These are phyloP conservation scores for Gavialis gangeticus DNA, from an alignment of 2,113 vertebrate species.

Conservation along the genomic window DNA sequence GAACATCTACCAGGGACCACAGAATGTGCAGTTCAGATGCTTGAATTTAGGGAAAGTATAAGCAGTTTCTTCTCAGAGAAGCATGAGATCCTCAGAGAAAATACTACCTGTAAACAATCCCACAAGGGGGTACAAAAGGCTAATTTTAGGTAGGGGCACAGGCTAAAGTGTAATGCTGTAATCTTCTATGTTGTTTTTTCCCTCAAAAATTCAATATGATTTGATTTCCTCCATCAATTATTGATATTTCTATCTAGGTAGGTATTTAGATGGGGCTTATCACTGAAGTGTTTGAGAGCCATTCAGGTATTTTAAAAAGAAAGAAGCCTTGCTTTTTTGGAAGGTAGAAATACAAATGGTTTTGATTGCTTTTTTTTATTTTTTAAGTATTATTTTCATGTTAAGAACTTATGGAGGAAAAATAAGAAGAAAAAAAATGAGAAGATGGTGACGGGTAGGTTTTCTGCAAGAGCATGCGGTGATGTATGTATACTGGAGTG, in stretches of 20 bases:
- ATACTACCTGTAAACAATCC: no score
- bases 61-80: rapidly evolving
- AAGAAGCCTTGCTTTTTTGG: rapidly evolving
- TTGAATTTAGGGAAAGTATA: neutral
- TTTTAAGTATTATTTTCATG: neutral
- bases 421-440: neutral
- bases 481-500: neutral
- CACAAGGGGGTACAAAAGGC: no score
- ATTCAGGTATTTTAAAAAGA: neutral
- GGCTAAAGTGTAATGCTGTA: no score
- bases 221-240: no score
- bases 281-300: rapidly evolving
- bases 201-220: no score
- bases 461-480: neutral
- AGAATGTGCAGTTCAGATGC: neutral
- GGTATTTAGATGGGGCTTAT: neutral
- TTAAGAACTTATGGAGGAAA: neutral
- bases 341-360: neutral
- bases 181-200: no score
- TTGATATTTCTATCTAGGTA: no score
- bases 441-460: neutral
- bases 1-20: no score
- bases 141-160: neutral
- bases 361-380: neutral
- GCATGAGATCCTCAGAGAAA: neutral